Evolutionary conservation across 2,797 vertebrate species (phyloP).

Genomic region (Australoheros facetus): DNA sequence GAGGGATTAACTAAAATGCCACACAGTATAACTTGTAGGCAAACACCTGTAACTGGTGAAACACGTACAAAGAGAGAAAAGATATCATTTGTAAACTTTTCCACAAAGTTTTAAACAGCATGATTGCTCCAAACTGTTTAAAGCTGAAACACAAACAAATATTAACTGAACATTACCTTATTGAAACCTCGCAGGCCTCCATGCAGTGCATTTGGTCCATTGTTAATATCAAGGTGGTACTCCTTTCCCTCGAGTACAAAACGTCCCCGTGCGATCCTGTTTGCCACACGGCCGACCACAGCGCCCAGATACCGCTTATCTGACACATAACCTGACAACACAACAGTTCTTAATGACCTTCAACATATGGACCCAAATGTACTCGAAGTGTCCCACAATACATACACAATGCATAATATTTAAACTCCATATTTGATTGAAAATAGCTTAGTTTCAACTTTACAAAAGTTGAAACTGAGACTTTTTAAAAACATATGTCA

Average conservation of each 20-base stretch:
- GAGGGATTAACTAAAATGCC: not conserved
- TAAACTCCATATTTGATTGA: no score
- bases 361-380: not conserved
- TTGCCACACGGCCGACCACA: conserved; percentile 90
- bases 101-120: not conserved
- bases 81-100: not conserved
- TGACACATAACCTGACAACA: conserved; percentile 83
- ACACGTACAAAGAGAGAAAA: not conserved
- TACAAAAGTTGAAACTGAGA: no score
- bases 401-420: no score
- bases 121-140: not conserved
- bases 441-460: no score
- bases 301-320: conserved; percentile 91
- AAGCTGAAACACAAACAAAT: not conserved
- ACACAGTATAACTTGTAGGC: accelerated
- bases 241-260: conserved; percentile 84
- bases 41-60: not conserved
- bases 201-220: conserved; percentile 90
- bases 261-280: conserved; percentile 87
- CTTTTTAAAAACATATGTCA: no score
- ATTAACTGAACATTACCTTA: conserved; percentile 78
- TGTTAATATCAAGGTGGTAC: conserved; percentile 87
- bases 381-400: no score
- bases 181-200: conserved; percentile 92
- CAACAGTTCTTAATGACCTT: accelerated